These are phyloP conservation scores for Cepaea nemoralis DNA, from an alignment of 1,140 invertebrate species.

Conservation along the genomic window DNA sequence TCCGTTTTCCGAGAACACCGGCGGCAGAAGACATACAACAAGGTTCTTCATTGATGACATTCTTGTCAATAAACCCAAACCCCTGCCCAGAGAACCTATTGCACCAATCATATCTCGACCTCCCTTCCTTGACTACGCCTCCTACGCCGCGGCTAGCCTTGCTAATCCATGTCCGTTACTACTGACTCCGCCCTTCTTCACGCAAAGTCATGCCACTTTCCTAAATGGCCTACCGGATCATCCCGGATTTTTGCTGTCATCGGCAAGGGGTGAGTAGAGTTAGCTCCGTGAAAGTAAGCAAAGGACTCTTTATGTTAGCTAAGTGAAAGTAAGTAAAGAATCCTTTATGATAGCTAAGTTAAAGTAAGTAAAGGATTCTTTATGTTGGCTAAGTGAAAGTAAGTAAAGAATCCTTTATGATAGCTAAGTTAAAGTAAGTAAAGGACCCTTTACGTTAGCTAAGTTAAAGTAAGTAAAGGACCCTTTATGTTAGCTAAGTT, in stretches of 20 bases:
- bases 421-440: no score
- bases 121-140: slow-evolving; percentile 34
- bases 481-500: no score
- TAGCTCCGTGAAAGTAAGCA: no score
- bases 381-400: no score
- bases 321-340: no score
- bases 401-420: no score
- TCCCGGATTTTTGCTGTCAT: slow-evolving; percentile 27
- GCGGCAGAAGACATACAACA: slow-evolving; percentile 19
- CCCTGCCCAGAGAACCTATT: slow-evolving; percentile 20
- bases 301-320: no score
- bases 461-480: no score
- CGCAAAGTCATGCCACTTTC: slow-evolving; percentile 33
- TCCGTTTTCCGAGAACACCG: slow-evolving; percentile 23
- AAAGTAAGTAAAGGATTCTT: no score
- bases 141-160: slow-evolving; percentile 29
- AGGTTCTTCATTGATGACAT: slow-evolving; percentile 38
- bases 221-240: slow-evolving; percentile 21
- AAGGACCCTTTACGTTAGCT: no score
- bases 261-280: slow-evolving; percentile 27
- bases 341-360: no score
- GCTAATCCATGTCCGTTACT: slow-evolving; percentile 26
- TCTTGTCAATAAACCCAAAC: slow-evolving; percentile 36
- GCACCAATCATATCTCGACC: slow-evolving; percentile 17
- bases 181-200: slow-evolving; percentile 33